Evolutionary conservation across 2,113 vertebrate species (phyloP), one percentile per base, ranked within the genome.

Genomic region (Manacus vitellinus): DNA sequence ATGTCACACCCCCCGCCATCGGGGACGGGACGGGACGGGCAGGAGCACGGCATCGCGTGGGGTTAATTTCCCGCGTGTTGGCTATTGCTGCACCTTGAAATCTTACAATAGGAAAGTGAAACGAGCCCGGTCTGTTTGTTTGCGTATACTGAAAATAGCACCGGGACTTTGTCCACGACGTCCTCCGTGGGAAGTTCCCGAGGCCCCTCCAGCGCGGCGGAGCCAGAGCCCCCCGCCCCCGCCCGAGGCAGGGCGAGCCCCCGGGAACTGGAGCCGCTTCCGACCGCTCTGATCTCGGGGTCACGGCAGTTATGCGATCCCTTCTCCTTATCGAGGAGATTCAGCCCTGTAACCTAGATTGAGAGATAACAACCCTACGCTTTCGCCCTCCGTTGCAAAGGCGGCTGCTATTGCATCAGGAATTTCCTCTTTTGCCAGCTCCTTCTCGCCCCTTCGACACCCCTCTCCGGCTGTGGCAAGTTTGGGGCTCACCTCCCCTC

Each of bases 1-100:
- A 67, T 58, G 68, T 39, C 79, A 39, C 92, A 27, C 24, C 71
- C 68, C 82, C 46, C 27, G 39, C 54, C 81, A 41, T 0, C 2
- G 54, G 55, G 41, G 73, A 85, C 44, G 51, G 70, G 58, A 88
- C 56, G 41, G 71, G 39, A 59, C 47, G 46, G 25, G 21, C 24
- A 63, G 43, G 41, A 80, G 75, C 37, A 7, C 55, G 49, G 93
- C 44, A 68, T 21, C 46, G 62, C 75, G 20, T 9, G 74, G 83
- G 81, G 65, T 88, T 80, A 91, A 78, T 55, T 72, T 68, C 56
- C 80, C 95, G 96, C 76, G 91, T 82, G 92, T 8, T 73, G 46
- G 70, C 76, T 80, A 25, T 10, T 18, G 66, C 91, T 67, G 85
- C 89, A 86, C 80, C 92, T 82, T 71, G 85, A 84, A 66, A 79